Evolutionary conservation across 2,888 invertebrate genomes (phyloP).

Genomic region (Agrilus mali): DNA sequence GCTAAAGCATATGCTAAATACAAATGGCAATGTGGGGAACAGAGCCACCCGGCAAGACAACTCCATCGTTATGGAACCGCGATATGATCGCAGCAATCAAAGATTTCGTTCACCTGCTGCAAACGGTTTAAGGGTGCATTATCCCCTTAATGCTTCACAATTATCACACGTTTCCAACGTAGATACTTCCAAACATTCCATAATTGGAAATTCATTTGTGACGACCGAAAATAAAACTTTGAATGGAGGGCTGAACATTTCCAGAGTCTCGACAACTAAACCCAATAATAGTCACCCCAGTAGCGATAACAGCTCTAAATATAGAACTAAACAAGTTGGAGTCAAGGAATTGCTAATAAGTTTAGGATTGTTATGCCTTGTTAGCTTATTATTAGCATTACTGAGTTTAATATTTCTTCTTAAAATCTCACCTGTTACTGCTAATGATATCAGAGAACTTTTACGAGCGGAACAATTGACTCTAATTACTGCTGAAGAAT

Average conservation of each 20-base stretch:
- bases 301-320: slow-evolving; percentile 28
- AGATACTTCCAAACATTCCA: slow-evolving; percentile 52
- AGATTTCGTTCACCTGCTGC: slow-evolving; percentile 26
- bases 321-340: slow-evolving; percentile 41
- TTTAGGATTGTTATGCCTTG: slow-evolving; percentile 71
- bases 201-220: slow-evolving; percentile 30
- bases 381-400: slow-evolving; percentile 71
- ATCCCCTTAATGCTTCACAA: slow-evolving; percentile 55
- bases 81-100: slow-evolving; percentile 23
- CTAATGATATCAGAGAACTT: slow-evolving; percentile 41
- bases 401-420: slow-evolving; percentile 74
- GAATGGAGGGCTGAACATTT: slow-evolving; percentile 47
- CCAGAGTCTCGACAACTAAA: slow-evolving; percentile 29
- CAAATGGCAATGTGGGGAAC: slow-evolving; percentile 39
- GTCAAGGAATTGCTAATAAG: slow-evolving; percentile 74
- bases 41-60: slow-evolving; percentile 34
- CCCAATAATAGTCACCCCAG: slow-evolving; percentile 22
- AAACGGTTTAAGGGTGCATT: slow-evolving; percentile 32
- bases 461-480: slow-evolving; percentile 43
- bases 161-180: slow-evolving; percentile 27
- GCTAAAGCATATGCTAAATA: slow-evolving; percentile 59
- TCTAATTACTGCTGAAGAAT: slow-evolving; percentile 60
- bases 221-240: slow-evolving; percentile 23
- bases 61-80: slow-evolving; percentile 29
- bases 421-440: slow-evolving; percentile 64